A percentile compares a stretch with the other conserved stretches of the same genome.
phyloP scores from a whole-genome alignment of 2,113 vertebrate species.

The Hippopotamus amphibius region DNA sequence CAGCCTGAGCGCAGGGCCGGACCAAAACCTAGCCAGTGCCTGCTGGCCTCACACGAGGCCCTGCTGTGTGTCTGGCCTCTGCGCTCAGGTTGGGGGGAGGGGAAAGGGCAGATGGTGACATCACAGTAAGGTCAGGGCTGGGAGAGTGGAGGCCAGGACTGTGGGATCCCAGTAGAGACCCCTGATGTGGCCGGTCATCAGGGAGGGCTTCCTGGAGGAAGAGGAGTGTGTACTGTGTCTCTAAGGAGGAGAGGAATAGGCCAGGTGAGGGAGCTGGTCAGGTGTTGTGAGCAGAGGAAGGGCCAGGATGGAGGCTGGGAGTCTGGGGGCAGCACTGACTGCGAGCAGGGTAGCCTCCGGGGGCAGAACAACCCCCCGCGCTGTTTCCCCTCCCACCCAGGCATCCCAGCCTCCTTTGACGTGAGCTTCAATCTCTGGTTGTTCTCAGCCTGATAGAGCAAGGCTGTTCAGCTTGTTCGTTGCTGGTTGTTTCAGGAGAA shows the following conservation, averaged over 20 bases:
- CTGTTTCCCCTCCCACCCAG: rapidly evolving
- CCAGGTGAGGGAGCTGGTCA: neutral
- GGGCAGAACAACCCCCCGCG: rapidly evolving
- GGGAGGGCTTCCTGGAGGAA: neutral
- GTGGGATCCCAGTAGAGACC: neutral
- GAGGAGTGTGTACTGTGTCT: rapidly evolving
- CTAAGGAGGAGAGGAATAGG: neutral
- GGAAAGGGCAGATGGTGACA: neutral
- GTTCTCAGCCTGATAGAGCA: rapidly evolving
- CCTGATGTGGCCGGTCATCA: rapidly evolving
- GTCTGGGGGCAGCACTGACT: rapidly evolving
- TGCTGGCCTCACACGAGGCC: rapidly evolving
- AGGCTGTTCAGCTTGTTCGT: rapidly evolving
- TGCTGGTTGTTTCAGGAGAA: rapidly evolving
- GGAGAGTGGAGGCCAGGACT: neutral
- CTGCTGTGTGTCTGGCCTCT: neutral
- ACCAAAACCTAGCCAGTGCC: rapidly evolving
- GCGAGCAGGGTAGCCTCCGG: neutral
- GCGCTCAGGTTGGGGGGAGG: neutral
- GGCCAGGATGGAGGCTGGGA: rapidly evolving
- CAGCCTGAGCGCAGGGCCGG: rapidly evolving
- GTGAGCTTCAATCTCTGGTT: rapidly evolving
- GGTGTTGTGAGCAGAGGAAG: neutral
- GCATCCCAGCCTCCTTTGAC: rapidly evolving
- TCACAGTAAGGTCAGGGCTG: neutral